phyloP scores from a whole-genome alignment of 2,888 invertebrate genomes.

The Labia minor region DNA sequence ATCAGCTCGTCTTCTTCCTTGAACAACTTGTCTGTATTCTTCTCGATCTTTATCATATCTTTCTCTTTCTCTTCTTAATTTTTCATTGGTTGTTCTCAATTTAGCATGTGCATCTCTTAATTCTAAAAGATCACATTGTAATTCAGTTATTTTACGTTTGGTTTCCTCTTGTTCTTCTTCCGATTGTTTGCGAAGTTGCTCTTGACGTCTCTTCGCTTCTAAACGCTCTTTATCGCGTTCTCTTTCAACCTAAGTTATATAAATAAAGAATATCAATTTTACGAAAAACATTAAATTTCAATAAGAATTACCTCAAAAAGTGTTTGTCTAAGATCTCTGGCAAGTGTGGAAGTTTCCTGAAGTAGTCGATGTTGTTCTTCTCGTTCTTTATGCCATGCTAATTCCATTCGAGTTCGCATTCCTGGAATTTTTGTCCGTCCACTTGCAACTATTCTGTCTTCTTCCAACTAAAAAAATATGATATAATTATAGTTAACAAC shows the following conservation, averaged over 20 bases:
- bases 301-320: slow-evolving; percentile 54
- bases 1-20: slow-evolving; percentile 40
- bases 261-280: slow-evolving; percentile 3
- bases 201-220: slow-evolving; percentile 73
- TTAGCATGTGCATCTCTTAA: slow-evolving; percentile 85
- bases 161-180: slow-evolving; percentile 86
- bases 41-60: slow-evolving; percentile 72
- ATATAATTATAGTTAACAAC: too few relatives aligned
- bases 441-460: slow-evolving; percentile 69
- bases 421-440: slow-evolving; percentile 79
- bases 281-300: neutral
- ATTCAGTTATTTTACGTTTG: slow-evolving; percentile 61
- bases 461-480: slow-evolving; percentile 60
- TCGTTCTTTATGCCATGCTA: slow-evolving; percentile 89
- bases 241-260: slow-evolving; percentile 56
- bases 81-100: slow-evolving; percentile 79
- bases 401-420: slow-evolving; percentile 72
- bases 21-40: slow-evolving; percentile 40
- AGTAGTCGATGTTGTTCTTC: slow-evolving; percentile 83
- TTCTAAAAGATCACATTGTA: slow-evolving; percentile 80
- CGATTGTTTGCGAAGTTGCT: slow-evolving; percentile 69
- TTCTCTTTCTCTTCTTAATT: slow-evolving; percentile 76
- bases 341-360: slow-evolving; percentile 81
- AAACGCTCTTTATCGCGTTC: slow-evolving; percentile 81
- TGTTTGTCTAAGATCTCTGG: slow-evolving; percentile 76